Evolutionary conservation across 2,888 invertebrate genomes (phyloP).

Genomic region (Atrina japonica): DNA sequence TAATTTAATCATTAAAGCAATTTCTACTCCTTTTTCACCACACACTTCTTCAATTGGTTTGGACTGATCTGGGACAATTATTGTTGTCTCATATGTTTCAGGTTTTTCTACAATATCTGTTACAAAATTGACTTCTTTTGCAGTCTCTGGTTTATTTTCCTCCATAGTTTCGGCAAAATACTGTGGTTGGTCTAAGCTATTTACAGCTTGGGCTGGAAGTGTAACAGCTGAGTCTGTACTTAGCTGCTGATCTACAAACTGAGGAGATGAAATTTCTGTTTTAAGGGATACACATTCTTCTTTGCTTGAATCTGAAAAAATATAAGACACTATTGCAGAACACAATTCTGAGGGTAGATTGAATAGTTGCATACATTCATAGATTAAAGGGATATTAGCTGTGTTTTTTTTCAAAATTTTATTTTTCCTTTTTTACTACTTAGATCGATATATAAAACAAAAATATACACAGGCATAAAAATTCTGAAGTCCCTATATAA

Average conservation of each 20-base stretch:
- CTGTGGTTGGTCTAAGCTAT: constrained; percentile 10
- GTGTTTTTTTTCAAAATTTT: too few species aligned
- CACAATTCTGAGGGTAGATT: too few species aligned
- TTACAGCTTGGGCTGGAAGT: constrained; percentile 5
- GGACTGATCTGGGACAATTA: constrained; percentile 14
- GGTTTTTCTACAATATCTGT: constrained; percentile 12
- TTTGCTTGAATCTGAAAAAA: constrained; percentile 19
- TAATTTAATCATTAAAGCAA: constrained; percentile 35
- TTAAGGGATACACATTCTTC: constrained; percentile 5
- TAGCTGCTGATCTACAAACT: neutral
- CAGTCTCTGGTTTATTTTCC: constrained; percentile 9
- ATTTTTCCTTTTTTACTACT: too few species aligned
- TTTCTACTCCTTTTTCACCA: constrained; percentile 40
- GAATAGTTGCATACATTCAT: too few species aligned
- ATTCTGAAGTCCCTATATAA: too few species aligned
- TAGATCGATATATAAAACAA: too few species aligned
- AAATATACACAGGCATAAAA: too few species aligned
- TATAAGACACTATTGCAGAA: neutral
- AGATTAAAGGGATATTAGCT: too few species aligned
- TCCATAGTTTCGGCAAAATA: neutral
- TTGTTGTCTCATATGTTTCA: constrained; percentile 11
- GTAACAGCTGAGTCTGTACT: constrained; percentile 6
- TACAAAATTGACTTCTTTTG: neutral
- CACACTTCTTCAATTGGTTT: constrained; percentile 11
- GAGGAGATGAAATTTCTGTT: constrained; percentile 19